Conservation (phyloP, 2,888 invertebrate genomes). For the Brachynemurus nebulosus region DNA sequence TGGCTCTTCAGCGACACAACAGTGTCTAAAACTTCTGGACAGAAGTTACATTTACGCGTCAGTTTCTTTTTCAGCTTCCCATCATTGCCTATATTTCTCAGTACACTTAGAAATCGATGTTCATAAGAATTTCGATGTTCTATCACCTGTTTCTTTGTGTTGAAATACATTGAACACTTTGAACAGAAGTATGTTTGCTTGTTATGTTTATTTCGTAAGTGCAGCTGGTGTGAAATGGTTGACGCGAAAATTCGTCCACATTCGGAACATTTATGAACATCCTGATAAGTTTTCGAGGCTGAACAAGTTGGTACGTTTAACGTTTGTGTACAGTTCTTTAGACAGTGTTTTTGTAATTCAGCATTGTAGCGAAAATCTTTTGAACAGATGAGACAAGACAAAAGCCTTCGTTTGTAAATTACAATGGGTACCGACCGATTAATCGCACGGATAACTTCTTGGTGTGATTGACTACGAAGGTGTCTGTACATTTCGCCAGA, state of each 20-base stretch:
- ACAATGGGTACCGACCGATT: conserved; percentile 70
- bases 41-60: conserved; percentile 45
- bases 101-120: conserved; percentile 46
- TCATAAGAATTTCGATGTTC: conserved; percentile 48
- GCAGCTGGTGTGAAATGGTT: conserved; percentile 50
- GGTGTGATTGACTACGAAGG: conserved; percentile 49
- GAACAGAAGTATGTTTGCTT: conserved; percentile 49
- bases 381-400: conserved; percentile 52
- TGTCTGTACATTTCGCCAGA: conserved; percentile 55
- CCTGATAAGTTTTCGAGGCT: conserved; percentile 51
- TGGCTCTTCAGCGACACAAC: conserved; percentile 47
- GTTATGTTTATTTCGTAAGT: conserved; percentile 46
- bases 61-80: conserved; percentile 32
- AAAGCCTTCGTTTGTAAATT: conserved; percentile 48
- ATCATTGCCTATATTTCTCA: no score
- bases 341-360: conserved; percentile 50
- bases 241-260: conserved; percentile 48
- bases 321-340: conserved; percentile 20
- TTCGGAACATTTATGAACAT: conserved; percentile 42
- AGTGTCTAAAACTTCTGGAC: conserved; percentile 37
- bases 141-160: conserved; percentile 43
- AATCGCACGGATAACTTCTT: conserved; percentile 58
- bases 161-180: conserved; percentile 49
- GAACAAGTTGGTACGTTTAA: conserved; percentile 28
- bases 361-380: conserved; percentile 60